Evolutionary conservation across 2,888 invertebrate species (phyloP).

Genomic region (Eilema griseolum): DNA sequence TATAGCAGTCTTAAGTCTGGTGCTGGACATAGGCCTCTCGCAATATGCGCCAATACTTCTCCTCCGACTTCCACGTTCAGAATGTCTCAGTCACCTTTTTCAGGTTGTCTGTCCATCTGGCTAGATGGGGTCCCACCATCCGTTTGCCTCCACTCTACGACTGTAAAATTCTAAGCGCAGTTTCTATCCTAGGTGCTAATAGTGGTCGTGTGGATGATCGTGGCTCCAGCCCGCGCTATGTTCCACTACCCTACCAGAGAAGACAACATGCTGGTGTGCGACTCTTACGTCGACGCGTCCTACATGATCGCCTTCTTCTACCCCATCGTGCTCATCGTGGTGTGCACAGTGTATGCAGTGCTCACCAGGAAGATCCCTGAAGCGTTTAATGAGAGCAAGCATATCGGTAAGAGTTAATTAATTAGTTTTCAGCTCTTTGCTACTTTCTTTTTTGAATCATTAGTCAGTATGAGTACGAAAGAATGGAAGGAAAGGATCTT

Average conservation of each 20-base stretch:
- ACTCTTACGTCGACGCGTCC: slow-evolving; percentile 96
- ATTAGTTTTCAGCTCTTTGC: neutral
- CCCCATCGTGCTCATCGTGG: slow-evolving; percentile 95
- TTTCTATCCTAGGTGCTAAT: slow-evolving; percentile 90
- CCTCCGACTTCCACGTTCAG: too few relatives aligned
- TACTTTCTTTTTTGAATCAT: too few relatives aligned
- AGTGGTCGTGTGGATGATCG: slow-evolving; percentile 96
- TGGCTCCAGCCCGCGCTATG: slow-evolving; percentile 95
- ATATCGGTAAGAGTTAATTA: slow-evolving; percentile 91
- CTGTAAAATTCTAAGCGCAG: neutral
- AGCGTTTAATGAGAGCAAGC: slow-evolving; percentile 99
- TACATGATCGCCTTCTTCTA: slow-evolving; percentile 98
- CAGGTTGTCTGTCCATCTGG: too few relatives aligned
- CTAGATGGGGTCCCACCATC: too few relatives aligned
- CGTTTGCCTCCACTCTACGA: too few relatives aligned
- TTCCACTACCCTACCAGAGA: slow-evolving; percentile 96
- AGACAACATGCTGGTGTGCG: slow-evolving; percentile 97
- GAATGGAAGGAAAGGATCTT: too few relatives aligned
- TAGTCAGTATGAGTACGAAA: too few relatives aligned
- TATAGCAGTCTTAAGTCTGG: too few relatives aligned
- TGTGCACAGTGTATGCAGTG: slow-evolving; percentile 98
- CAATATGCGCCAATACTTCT: too few relatives aligned
- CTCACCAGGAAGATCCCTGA: slow-evolving; percentile 98
- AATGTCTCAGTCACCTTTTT: too few relatives aligned
- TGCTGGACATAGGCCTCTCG: too few relatives aligned